Evolutionary conservation across 2,888 invertebrate species (phyloP).

Genomic region (Xestoiulus laeticollis): DNA sequence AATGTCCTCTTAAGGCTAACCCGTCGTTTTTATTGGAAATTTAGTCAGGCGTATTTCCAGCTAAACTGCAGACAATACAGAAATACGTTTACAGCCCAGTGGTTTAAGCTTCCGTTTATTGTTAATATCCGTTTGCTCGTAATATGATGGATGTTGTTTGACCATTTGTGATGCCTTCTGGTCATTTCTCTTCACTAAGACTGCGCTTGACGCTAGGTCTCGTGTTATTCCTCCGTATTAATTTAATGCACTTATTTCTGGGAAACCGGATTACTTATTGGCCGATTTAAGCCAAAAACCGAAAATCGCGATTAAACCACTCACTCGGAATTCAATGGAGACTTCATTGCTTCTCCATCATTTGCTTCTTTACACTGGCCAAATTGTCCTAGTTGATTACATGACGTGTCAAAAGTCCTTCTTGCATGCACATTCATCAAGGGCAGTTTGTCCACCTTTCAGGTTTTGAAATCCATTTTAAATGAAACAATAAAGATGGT

Average conservation of each 20-base stretch:
- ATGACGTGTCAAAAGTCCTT: not conserved
- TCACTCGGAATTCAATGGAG: constrained; percentile 2
- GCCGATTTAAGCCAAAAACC: constrained; percentile 29
- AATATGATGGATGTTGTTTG: constrained; percentile 33
- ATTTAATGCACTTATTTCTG: constrained; percentile 37
- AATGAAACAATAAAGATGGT: too few relatives aligned
- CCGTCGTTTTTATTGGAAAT: not conserved
- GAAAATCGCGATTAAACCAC: constrained; percentile 23
- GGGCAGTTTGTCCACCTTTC: too few relatives aligned
- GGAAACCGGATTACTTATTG: constrained; percentile 5
- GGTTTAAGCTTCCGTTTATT: constrained; percentile 15
- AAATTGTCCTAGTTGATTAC: not conserved
- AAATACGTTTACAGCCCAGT: constrained; percentile 10
- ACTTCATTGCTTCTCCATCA: constrained; percentile 23
- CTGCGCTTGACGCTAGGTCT: not conserved
- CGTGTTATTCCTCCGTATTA: constrained; percentile 37
- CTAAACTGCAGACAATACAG: constrained; percentile 21
- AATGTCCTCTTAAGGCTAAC: not conserved
- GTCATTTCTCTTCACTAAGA: constrained; percentile 29
- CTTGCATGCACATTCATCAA: not conserved
- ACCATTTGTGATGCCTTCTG: constrained; percentile 37
- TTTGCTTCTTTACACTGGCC: not conserved
- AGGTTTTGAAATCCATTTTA: too few relatives aligned
- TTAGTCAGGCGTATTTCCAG: constrained; percentile 34
- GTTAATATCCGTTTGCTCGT: constrained; percentile 29